Conservation (phyloP, 2,797 vertebrate species). For the Anguilla pacifica region DNA sequence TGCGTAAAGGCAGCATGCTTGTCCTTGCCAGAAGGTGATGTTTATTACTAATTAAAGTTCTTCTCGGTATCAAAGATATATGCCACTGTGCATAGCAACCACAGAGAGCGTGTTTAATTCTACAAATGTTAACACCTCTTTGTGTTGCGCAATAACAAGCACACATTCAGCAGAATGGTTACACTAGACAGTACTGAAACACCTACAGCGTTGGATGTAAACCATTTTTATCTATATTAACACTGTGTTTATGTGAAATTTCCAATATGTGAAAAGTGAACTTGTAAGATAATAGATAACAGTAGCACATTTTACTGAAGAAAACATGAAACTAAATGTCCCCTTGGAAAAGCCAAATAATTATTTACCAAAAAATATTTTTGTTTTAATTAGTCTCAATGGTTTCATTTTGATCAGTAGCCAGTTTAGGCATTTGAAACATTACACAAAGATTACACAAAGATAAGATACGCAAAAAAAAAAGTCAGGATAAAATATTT, state of each 20-base stretch:
- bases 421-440: not conserved
- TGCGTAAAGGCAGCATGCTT: not conserved
- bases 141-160: not conserved
- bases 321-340: not conserved
- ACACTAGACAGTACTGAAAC: not conserved
- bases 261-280: not conserved
- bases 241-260: not conserved
- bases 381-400: not conserved
- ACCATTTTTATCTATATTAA: not conserved
- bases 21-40: not conserved
- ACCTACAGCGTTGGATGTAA: not conserved
- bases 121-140: not conserved
- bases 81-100: not conserved
- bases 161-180: not conserved
- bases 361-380: not conserved
- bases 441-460: not conserved
- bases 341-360: not conserved
- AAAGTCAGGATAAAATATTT: too few relatives aligned
- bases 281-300: not conserved
- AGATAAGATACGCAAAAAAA: too few relatives aligned
- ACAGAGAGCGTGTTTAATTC: not conserved
- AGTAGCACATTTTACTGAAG: not conserved
- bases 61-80: not conserved
- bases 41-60: not conserved
- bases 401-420: not conserved